phyloP scores from a whole-genome alignment of 2,888 invertebrate genomes.

The Teinopalpus imperialis region DNA sequence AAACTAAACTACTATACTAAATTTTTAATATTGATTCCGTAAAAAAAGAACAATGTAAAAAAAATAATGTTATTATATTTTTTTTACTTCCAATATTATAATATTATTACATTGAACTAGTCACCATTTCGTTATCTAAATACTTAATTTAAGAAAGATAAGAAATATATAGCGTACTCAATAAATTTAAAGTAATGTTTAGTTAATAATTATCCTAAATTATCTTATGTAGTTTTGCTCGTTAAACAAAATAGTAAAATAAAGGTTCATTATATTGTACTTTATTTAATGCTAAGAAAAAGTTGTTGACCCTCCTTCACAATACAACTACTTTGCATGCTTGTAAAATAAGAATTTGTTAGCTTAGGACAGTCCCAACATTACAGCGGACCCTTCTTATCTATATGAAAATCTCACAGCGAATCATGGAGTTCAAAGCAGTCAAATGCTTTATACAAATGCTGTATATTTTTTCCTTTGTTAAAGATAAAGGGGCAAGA shows the following conservation, averaged over 20 bases:
- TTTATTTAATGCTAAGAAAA: not conserved
- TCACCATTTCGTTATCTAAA: no score
- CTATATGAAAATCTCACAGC: not conserved
- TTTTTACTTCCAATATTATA: no score
- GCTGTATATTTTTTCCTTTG: not conserved
- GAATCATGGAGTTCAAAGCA: not conserved
- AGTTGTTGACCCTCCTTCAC: not conserved
- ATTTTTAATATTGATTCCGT: no score
- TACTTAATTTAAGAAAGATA: no score
- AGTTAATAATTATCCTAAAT: no score
- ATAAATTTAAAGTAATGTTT: no score
- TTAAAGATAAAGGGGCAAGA: not conserved
- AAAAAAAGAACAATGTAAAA: no score
- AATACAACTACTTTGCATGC: constrained; percentile 1
- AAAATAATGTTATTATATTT: no score
- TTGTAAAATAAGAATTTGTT: not conserved
- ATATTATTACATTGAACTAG: no score
- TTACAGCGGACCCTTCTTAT: constrained; percentile 1
- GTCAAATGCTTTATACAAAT: not conserved
- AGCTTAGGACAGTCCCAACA: not conserved
- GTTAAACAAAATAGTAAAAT: not conserved
- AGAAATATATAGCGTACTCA: no score
- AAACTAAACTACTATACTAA: no score
- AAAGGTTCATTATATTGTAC: not conserved
- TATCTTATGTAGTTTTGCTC: no score